Evolutionary conservation across 1,140 invertebrate genomes (phyloP), one percentile per base, ranked within the genome.

Genomic region (Drosophila subpulchrella): DNA sequence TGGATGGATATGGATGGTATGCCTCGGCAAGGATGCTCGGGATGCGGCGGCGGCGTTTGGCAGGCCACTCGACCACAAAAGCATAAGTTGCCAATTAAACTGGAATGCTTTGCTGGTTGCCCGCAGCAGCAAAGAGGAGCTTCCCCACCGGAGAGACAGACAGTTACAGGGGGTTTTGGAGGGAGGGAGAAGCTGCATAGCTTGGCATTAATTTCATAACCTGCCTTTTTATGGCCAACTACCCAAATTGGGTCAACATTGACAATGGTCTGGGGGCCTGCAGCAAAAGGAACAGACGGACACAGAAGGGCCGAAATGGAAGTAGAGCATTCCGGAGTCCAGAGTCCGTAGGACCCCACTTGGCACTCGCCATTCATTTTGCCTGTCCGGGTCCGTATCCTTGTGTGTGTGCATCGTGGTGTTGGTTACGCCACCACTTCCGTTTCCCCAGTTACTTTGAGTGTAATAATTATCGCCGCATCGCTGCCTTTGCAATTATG

Each of bases 51-150:
- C 59, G 47, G 11, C 59, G 60, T 62, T 62, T 62, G 47, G 61
- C 34, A 44, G 61, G 53, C 50, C 75, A 82, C 78, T 86, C 71
- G 84, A 90, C 84, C 73, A 89, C 80, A 89, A 90, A 89, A 89
- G 84, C 84, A 89, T 89, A 89, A 89, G 84, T 89, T 89, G 84
- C 84, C 84, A 89, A 89, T 89, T 89, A 89, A 89, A 89, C 80
- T 88, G 60, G 80, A 89, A 88, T 88, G 84, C 84, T 89, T 71
- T 83, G 84, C 84, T 78, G 47, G 58, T 61, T 54, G 77, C 79
- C 71, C 48, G 44, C 44, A 36, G 62, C 46, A 46, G 51, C 53
- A 41, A 34, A 17, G 48, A 51, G 57, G 30, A 44, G 58, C 56
- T 34, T 27, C 15, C 17, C 17, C 51, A 55, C 65, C 47, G 20